A percentile compares a stretch with the other conserved stretches of the same genome.
Conservation (phyloP, 2,113 vertebrate genomes). For the Coregonus clupeaformis region DNA sequence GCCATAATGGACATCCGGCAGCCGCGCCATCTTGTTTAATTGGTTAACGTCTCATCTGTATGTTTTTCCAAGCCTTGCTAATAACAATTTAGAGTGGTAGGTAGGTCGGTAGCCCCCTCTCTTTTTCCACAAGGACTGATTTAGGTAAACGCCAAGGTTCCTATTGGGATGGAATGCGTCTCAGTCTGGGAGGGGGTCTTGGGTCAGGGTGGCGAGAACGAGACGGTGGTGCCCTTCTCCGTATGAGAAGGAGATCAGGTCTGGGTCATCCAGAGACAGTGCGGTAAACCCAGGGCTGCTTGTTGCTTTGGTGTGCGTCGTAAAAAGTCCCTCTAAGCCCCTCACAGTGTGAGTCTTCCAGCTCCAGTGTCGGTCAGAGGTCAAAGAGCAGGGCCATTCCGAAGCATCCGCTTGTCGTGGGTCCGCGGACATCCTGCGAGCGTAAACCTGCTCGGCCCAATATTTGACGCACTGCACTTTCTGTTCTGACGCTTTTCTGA, state of each 20-base stretch:
- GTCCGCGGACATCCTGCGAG: slow-evolving; percentile 34
- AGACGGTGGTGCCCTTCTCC: slow-evolving; percentile 19
- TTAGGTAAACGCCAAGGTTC: slow-evolving; percentile 13
- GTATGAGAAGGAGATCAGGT: slow-evolving; percentile 42
- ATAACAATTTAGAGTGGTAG: neutral
- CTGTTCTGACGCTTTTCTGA: slow-evolving; percentile 18
- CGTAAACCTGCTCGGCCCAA: slow-evolving; percentile 30
- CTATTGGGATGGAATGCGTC: slow-evolving; percentile 36
- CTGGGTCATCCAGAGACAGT: slow-evolving; percentile 49
- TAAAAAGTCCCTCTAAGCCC: slow-evolving; percentile 49
- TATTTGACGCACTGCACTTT: slow-evolving; percentile 6
- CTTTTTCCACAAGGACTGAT: neutral
- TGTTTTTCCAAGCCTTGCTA: neutral
- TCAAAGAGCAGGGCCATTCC: slow-evolving; percentile 53
- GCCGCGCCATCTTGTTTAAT: neutral
- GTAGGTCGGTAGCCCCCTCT: neutral
- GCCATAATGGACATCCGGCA: neutral
- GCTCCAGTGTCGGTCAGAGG: slow-evolving; percentile 48
- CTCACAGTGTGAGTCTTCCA: slow-evolving; percentile 54
- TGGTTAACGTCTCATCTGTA: neutral
- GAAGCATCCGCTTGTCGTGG: slow-evolving; percentile 44
- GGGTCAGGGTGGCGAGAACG: neutral
- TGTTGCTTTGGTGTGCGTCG: slow-evolving; percentile 47
- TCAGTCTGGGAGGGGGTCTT: slow-evolving; percentile 13
- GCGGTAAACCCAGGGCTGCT: slow-evolving; percentile 16